Base-by-base conservation (phyloP, 2,113 vertebrate genomes). In the Lutjanus erythropterus region DNA sequence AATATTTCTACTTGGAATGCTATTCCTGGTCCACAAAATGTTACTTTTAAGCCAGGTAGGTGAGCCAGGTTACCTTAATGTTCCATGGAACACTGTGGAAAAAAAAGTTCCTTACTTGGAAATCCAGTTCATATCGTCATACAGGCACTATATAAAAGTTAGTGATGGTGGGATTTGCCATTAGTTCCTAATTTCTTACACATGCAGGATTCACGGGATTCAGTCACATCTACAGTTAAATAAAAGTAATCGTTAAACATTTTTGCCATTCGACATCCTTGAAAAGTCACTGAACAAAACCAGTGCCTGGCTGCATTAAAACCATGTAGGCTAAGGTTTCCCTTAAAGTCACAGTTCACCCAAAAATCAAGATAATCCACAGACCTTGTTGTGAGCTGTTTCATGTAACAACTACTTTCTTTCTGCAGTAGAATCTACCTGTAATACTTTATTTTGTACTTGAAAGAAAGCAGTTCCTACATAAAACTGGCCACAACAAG, bases 21-120 rank as follows among this genome's bases (percentile, higher is more conserved):
- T 42, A 49, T 41, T 76, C 11, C 65, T 39, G n/a, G 18, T 80
- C 31, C 68, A 62, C 16, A 46, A 41, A 47, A 12, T 0, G 9
- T 31, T 0, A 9, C 3, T 0, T 47, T 4, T 42, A 25, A 47
- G 50, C 41, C 61, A 71, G 46, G 4, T 49, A 31, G 60, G 67
- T 44, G 31, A 73, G 55, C 39, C 76, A 80, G 33, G 61, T 27
- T 53, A 29, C 23, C 15, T 79, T 72, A 6, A 60, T 56, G 16
- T 47, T 44, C 41, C 2, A 18, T 25, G 37, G 80, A 75, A 71
- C 3, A 19, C 23, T 37, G 21, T 25, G 16, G n/a, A n/a, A 65
- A 85, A 80, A 46, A 5, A 33, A 44, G 33, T 44, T 46, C 19
- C 42, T 25, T 33, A 31, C 39, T 67, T 31, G 49, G 35, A 79